These are phyloP conservation scores for Lamellibrachia columna DNA, from an alignment of 2,888 invertebrate genomes.

Conservation along the genomic window DNA sequence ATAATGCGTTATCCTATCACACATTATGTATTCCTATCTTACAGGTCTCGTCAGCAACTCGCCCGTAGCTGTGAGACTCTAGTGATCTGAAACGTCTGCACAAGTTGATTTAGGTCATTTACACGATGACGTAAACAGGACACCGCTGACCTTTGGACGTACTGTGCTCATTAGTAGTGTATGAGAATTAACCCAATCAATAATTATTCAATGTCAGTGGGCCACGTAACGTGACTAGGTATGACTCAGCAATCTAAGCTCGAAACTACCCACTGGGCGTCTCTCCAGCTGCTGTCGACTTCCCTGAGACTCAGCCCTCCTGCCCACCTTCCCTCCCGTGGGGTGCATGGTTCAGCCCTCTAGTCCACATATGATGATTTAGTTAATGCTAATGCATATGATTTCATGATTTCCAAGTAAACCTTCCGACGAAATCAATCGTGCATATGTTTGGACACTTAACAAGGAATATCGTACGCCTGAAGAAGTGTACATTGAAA, in stretches of 20 bases:
- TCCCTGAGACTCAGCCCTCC: neutral
- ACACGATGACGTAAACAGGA: neutral
- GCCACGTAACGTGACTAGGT: neutral
- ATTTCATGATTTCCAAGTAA: neutral
- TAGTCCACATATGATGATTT: neutral
- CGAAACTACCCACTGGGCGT: neutral
- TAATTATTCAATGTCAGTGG: neutral
- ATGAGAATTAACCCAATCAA: neutral
- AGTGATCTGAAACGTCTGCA: neutral
- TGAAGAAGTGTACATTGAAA: too few relatives aligned
- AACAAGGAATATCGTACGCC: too few relatives aligned
- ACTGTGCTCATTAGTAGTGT: neutral
- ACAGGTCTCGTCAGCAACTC: neutral
- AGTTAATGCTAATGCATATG: neutral
- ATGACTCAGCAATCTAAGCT: neutral
- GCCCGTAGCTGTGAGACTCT: neutral
- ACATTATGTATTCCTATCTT: neutral
- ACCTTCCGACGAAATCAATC: neutral
- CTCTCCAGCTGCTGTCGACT: neutral
- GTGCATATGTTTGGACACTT: too few relatives aligned
- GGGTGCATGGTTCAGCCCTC: neutral
- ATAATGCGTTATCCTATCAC: neutral
- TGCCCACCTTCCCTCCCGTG: neutral
- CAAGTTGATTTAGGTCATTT: neutral
- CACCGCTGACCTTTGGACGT: neutral